Conservation (phyloP, 2,113 vertebrate species). For the Alces alces region DNA sequence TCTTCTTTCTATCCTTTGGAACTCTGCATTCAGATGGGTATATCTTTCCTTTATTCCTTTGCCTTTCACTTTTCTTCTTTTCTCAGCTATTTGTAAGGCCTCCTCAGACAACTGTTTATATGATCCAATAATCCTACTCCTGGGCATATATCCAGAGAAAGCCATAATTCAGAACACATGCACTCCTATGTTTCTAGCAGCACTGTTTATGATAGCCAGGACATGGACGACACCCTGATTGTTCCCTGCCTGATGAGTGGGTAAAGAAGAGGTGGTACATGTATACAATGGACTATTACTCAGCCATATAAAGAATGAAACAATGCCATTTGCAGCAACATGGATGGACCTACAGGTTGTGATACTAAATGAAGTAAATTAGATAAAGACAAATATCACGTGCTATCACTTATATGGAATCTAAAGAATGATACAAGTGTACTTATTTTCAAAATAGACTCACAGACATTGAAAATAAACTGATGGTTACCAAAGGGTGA, state of each 20-base stretch:
- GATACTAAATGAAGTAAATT: not conserved
- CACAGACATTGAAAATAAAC: not conserved
- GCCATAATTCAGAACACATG: not conserved
- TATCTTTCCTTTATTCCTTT: not conserved
- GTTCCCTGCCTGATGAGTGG: rapidly evolving
- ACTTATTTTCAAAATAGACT: not conserved
- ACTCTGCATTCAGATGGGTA: not conserved
- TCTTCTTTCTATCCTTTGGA: not conserved
- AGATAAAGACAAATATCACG: not conserved
- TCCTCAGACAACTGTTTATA: not conserved
- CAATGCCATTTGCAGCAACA: not conserved
- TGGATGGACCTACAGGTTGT: not conserved
- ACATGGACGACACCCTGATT: not conserved
- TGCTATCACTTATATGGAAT: not conserved
- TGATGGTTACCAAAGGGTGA: not conserved
- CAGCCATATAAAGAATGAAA: not conserved
- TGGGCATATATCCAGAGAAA: not conserved
- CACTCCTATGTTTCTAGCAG: not conserved
- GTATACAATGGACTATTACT: not conserved
- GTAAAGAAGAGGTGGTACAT: not conserved
- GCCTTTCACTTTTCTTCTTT: not conserved
- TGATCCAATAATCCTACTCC: too few relatives aligned
- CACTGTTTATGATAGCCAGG: not conserved
- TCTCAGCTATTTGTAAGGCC: not conserved
- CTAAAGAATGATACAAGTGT: not conserved